These are phyloP conservation scores for Amphiprion clarkii DNA, from an alignment of 2,797 vertebrate genomes.

Conservation along the genomic window DNA sequence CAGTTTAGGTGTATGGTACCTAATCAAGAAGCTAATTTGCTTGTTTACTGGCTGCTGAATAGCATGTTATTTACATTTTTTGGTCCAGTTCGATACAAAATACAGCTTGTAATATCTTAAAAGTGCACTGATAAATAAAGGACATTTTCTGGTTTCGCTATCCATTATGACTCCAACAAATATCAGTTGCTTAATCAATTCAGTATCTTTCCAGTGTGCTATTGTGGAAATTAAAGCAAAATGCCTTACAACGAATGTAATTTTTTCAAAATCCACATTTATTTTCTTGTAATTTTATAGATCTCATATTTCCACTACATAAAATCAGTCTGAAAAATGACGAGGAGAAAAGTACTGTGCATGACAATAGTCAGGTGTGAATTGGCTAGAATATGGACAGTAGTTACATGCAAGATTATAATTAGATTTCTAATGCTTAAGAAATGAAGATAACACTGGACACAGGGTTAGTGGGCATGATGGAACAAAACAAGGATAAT, in stretches of 20 bases:
- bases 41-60: too few relatives aligned
- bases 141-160: too few relatives aligned
- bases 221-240: background rate
- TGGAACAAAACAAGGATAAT: background rate
- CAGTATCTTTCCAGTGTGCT: background rate
- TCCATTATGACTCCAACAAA: too few relatives aligned
- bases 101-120: too few relatives aligned
- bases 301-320: slow-evolving; percentile 4
- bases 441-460: background rate
- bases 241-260: background rate
- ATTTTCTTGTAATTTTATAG: background rate
- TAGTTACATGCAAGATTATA: background rate
- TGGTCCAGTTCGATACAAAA: too few relatives aligned
- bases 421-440: background rate
- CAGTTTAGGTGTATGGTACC: too few relatives aligned
- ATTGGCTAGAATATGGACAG: background rate
- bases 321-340: background rate
- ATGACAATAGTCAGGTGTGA: background rate
- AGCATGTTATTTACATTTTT: too few relatives aligned
- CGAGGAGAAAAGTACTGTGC: background rate
- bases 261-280: background rate
- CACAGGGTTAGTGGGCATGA: background rate
- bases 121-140: too few relatives aligned
- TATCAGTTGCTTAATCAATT: background rate
- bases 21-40: too few relatives aligned